Evolutionary conservation across 2,888 invertebrate species (phyloP), one percentile per base, ranked within the genome.

Genomic region (Deilephila porcellus): DNA sequence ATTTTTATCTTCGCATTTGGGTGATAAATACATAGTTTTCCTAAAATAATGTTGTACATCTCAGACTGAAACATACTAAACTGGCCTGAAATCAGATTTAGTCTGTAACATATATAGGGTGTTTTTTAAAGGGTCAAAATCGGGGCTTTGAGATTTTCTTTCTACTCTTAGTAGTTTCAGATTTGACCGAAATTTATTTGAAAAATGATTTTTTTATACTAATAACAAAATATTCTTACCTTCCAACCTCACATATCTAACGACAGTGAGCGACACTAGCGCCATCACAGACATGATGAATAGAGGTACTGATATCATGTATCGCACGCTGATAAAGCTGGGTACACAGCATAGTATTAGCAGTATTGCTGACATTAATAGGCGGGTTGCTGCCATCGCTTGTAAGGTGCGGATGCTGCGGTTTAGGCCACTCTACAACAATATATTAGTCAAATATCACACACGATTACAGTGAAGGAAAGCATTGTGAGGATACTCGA

Each of bases 381-480:
- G 75, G 0, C 94, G 85, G 0, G 90, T 88, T 0, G 90, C 90
- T 0, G 91, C 79, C 83, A 84, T 80, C 0, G 92, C 90, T 76
- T 93, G 92, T 0, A 87, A 74, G 0, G 87, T 75, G 25, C 93
- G 89, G 71, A 91, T 81, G 0, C 89, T 88, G 0, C 93, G 88
- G 80, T 85, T 90, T 0, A 91, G 76, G 0, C 89, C 90, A n/a
- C 83, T 85, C 93, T 93, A 88, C 3, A 71, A 74, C 73, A 17
- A 37, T 4, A 63, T 63, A 37, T 70, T 29, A 19, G 7, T 25
- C 2, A 8, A n/a, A 63, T 63, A 64, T 34, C 34, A 19, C 14
- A 29, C 64, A 1, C 3, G 25, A 1, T 25, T 25, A 32, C 32
- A 32, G 5, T 32, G 5, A 32, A 32, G 5, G 32, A 32, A 32